A percentile compares a stretch with the other conserved stretches of the same genome.
Evolutionary conservation across 53 echinoderm and acorn worm genomes (phyloP).

Genomic region (Henricia sp.): DNA sequence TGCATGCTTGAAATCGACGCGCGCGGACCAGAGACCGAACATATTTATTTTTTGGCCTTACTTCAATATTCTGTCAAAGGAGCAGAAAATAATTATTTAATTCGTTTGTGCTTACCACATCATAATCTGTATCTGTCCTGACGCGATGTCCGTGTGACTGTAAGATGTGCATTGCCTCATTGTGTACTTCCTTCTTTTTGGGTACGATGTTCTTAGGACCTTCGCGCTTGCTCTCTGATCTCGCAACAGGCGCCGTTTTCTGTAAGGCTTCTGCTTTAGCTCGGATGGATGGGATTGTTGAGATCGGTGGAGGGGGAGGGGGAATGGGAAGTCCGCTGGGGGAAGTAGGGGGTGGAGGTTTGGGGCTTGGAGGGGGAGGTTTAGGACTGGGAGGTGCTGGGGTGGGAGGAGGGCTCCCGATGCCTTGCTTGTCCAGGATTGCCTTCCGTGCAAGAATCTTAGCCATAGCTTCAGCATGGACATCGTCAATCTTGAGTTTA

Average conservation of each 20-base stretch:
- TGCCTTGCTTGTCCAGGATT: not conserved
- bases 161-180: conserved; percentile 48
- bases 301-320: conserved; percentile 5
- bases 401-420: conserved; percentile 44
- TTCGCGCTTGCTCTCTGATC: conserved; percentile 44
- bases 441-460: conserved; percentile 37
- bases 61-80: too few relatives aligned
- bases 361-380: conserved; percentile 7
- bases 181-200: conserved; percentile 25
- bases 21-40: too few relatives aligned
- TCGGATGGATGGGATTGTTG: conserved; percentile 13
- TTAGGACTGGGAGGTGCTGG: conserved; percentile 49
- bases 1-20: too few relatives aligned
- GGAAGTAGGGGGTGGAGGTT: conserved; percentile 51
- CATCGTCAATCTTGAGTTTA: conserved; percentile 18
- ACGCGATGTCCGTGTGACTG: conserved; percentile 45
- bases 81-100: too few relatives aligned
- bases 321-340: not conserved
- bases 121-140: conserved; percentile 22
- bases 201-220: conserved; percentile 1
- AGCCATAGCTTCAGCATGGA: conserved; percentile 48
- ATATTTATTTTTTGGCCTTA: too few relatives aligned
- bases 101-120: not conserved
- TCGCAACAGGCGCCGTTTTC: conserved; percentile 7
- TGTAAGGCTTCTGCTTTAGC: conserved; percentile 41